Percentiles rank a stretch among this genome's conserved stretches.
These are phyloP conservation scores for Automeris io DNA, from an alignment of 2,888 invertebrate genomes.

Conservation along the genomic window DNA sequence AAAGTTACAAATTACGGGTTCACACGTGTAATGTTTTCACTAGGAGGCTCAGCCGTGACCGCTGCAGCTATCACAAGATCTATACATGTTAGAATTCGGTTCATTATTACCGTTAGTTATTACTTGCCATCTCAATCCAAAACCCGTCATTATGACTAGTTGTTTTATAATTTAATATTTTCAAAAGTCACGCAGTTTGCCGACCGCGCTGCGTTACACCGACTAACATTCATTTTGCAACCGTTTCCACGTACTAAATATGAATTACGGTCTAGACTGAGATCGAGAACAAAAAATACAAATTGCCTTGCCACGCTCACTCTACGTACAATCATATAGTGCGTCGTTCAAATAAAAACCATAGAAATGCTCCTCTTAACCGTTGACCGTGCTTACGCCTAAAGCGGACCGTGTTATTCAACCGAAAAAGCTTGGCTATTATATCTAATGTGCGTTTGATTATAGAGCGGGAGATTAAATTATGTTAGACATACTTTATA, in stretches of 20 bases:
- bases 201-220: constrained; percentile 26
- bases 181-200: constrained; percentile 36
- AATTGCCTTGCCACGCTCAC: constrained; percentile 14
- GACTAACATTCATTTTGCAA: constrained; percentile 24
- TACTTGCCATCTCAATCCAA: constrained; percentile 37
- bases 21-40: constrained; percentile 70
- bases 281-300: constrained; percentile 22
- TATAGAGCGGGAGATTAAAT: constrained; percentile 54
- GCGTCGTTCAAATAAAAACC: constrained; percentile 28
- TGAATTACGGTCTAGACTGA: constrained; percentile 17
- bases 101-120: constrained; percentile 53
- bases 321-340: constrained; percentile 22
- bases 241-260: constrained; percentile 28
- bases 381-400: constrained; percentile 31
- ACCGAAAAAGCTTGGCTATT: constrained; percentile 41
- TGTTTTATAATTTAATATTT: constrained; percentile 36
- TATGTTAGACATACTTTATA: constrained; percentile 53
- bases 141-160: constrained; percentile 43
- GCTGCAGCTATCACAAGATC: constrained; percentile 51
- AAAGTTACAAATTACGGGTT: constrained; percentile 70
- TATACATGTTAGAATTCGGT: constrained; percentile 60
- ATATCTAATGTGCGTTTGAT: constrained; percentile 58
- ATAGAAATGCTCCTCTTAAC: constrained; percentile 30
- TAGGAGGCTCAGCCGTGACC: constrained; percentile 61
- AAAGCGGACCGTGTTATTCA: constrained; percentile 36